phyloP scores from a whole-genome alignment of 2,888 invertebrate genomes.

The Lasioglossum zephyrum region DNA sequence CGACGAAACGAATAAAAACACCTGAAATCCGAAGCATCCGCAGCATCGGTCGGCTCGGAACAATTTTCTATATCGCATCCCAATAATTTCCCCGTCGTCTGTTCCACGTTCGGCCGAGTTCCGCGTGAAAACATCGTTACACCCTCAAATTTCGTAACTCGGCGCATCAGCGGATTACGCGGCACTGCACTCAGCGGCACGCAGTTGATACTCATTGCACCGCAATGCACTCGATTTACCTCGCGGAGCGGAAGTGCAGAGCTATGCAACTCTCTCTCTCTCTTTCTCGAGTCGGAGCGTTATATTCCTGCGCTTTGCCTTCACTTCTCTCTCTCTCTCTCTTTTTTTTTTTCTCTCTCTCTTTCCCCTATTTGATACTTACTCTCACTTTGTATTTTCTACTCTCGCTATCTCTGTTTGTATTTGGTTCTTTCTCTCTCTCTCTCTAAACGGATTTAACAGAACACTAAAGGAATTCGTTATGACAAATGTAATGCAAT shows the following conservation, averaged over 20 bases:
- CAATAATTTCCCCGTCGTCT: conserved; percentile 1
- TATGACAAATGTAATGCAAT: too few relatives aligned
- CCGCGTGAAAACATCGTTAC: conserved; percentile 12
- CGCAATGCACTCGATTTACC: conserved; percentile 60
- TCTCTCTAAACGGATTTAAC: conserved; percentile 1
- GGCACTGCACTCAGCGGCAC: conserved; percentile 45
- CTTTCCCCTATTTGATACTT: background rate
- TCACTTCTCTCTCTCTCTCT: background rate
- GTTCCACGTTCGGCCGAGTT: conserved; percentile 1
- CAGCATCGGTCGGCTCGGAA: background rate
- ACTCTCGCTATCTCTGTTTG: too few relatives aligned
- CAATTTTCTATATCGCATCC: background rate
- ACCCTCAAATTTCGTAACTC: conserved; percentile 55
- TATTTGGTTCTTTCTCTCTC: background rate
- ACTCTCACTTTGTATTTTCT: too few relatives aligned
- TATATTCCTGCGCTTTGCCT: conserved; percentile 21
- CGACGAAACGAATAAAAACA: too few relatives aligned
- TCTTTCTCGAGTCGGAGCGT: conserved; percentile 28
- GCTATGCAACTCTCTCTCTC: conserved; percentile 18
- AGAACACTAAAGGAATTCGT: too few relatives aligned
- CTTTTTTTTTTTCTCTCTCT: background rate
- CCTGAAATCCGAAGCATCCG: too few relatives aligned
- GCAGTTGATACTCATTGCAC: conserved; percentile 52
- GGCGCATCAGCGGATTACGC: conserved; percentile 40
- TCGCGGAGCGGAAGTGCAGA: conserved; percentile 58